Evolutionary conservation across 2,888 invertebrate species (phyloP).

Genomic region (Galerucella calmariensis): DNA sequence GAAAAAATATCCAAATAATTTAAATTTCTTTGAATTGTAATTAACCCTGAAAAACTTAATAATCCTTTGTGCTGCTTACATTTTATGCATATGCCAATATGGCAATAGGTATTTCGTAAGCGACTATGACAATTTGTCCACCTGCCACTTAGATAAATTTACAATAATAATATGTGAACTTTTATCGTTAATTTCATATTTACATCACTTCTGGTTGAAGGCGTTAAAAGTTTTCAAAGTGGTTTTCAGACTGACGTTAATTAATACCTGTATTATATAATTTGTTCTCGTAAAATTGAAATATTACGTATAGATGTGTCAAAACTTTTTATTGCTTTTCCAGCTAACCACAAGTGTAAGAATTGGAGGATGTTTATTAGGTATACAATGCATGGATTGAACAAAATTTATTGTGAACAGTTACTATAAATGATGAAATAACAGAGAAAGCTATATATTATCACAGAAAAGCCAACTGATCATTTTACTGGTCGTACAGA

Average conservation of each 20-base stretch:
- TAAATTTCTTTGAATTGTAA: neutral
- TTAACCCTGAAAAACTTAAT: neutral
- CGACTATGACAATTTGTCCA: neutral
- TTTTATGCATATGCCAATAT: neutral
- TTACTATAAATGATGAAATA: too few relatives aligned
- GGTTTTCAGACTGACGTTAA: constrained; percentile 8
- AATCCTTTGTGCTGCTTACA: too few relatives aligned
- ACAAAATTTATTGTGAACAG: neutral
- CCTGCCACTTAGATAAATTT: neutral
- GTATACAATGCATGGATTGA: neutral
- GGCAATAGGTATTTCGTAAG: neutral
- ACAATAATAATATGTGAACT: neutral
- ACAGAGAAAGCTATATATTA: too few relatives aligned
- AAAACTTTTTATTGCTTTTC: constrained; percentile 3
- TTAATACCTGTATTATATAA: neutral
- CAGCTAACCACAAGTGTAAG: neutral
- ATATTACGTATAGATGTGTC: constrained; percentile 11
- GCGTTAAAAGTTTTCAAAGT: constrained; percentile 15
- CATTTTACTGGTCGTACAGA: too few relatives aligned
- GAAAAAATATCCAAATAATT: neutral
- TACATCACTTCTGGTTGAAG: neutral
- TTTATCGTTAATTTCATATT: constrained; percentile 1
- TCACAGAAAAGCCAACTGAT: too few relatives aligned
- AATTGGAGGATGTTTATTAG: neutral
- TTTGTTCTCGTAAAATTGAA: constrained; percentile 11